Conservation (phyloP, 2,113 vertebrate species). For the Gobiocypris rarus region DNA sequence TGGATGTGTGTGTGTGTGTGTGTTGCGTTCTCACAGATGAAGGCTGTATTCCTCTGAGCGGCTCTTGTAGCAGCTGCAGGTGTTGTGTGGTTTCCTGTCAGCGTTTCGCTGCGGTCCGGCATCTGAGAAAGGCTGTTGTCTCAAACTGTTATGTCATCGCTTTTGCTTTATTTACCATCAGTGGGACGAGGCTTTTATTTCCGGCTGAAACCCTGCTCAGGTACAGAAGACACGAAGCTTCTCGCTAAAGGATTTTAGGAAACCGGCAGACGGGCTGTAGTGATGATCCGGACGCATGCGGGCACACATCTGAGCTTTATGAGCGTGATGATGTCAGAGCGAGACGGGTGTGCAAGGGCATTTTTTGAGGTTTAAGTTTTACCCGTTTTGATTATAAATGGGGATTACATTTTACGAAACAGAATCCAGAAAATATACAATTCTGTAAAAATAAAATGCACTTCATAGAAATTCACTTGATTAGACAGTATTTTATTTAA, state of each 20-base stretch:
- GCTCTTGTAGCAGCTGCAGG: not conserved
- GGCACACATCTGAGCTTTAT: no score
- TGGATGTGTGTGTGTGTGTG: no score
- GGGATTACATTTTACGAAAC: not conserved
- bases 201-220: not conserved
- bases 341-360: no score
- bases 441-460: no score
- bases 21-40: no score
- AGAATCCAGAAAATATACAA: not conserved
- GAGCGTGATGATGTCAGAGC: not conserved
- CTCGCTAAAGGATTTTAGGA: not conserved
- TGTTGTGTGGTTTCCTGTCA: constrained; percentile 56
- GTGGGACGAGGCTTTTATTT: not conserved
- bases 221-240: not conserved
- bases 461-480: not conserved
- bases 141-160: constrained; percentile 26
- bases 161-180: constrained; percentile 29
- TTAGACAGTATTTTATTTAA: not conserved
- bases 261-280: not conserved
- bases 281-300: no score
- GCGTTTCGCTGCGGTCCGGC: constrained; percentile 21
- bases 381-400: not conserved
- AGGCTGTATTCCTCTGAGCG: not conserved
- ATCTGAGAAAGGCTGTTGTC: not conserved
- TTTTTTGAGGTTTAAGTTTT: not conserved